Percentiles rank a stretch among this genome's conserved stretches.
Conservation (phyloP, 2,797 vertebrate species). For the Holocentrus rufus region DNA sequence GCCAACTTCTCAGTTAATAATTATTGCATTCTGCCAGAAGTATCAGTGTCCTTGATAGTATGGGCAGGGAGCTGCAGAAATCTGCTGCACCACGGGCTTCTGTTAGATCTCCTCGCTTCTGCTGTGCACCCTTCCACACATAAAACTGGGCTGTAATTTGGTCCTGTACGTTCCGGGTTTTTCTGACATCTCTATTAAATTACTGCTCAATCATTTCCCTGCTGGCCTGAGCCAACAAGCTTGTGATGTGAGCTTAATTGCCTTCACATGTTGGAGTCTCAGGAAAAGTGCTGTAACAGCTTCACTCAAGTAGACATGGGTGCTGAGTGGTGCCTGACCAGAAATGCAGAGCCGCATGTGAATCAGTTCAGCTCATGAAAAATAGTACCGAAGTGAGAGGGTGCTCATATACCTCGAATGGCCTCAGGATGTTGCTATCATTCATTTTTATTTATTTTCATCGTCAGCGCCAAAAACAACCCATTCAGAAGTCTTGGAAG, state of each 20-base stretch:
- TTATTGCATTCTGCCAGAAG: conserved; percentile 16
- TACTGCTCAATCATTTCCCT: conserved; percentile 28
- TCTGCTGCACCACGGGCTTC: neutral
- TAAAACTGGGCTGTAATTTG: neutral
- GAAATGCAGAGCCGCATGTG: neutral
- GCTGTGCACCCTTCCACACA: neutral
- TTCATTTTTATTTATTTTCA: too few relatives aligned
- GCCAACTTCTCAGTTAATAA: conserved; percentile 18
- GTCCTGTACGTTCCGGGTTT: neutral
- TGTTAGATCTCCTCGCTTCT: neutral
- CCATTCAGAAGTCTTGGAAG: too few relatives aligned
- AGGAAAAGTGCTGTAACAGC: conserved; percentile 25
- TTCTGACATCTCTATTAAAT: conserved; percentile 27
- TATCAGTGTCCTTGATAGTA: conserved; percentile 1
- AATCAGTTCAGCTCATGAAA: conserved; percentile 27
- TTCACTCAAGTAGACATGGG: neutral
- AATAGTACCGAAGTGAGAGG: neutral
- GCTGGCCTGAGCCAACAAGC: conserved; percentile 18
- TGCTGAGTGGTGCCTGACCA: too few relatives aligned
- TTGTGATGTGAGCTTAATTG: conserved; percentile 30
- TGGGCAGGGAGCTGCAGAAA: neutral
- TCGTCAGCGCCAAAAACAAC: too few relatives aligned
- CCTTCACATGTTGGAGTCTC: conserved; percentile 25
- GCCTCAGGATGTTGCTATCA: too few relatives aligned
- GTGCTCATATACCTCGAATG: too few relatives aligned